Conservation (phyloP, 2,797 vertebrate species). For the Tapirus indicus region DNA sequence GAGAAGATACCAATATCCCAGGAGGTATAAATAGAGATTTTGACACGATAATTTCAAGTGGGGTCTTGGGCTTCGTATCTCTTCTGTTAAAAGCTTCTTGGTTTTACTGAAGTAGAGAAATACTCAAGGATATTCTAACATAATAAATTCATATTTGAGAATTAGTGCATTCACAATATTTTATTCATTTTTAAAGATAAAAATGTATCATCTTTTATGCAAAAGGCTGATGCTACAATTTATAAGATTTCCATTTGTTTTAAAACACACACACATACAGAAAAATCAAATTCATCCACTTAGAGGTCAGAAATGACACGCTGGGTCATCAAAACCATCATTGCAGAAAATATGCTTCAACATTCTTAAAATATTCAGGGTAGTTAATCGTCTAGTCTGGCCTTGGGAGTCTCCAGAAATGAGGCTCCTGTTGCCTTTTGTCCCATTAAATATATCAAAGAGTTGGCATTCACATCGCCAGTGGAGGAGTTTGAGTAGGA, state of each 20-base stretch:
- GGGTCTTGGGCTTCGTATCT: background rate
- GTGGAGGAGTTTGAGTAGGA: background rate
- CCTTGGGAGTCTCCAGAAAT: background rate
- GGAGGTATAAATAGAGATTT: background rate
- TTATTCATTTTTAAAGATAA: conserved; percentile 4
- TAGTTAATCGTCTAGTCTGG: conserved; percentile 37
- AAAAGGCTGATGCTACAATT: background rate
- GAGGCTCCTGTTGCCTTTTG: background rate
- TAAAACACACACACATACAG: background rate
- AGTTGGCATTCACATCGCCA: background rate
- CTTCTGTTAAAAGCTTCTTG: background rate
- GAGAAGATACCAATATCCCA: background rate
- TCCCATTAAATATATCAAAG: conserved; percentile 41
- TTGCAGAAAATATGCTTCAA: conserved; percentile 9
- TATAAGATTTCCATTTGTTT: background rate
- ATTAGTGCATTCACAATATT: background rate
- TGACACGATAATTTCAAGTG: background rate
- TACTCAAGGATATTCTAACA: background rate
- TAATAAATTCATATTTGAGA: background rate
- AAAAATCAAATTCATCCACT: background rate
- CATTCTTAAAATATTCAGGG: background rate
- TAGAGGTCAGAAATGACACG: background rate
- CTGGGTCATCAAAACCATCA: background rate
- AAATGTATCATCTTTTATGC: background rate
- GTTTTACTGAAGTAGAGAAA: background rate